Evolutionary conservation across 2,797 vertebrate genomes (phyloP), one percentile per base, ranked within the genome.

Genomic region (Heliangelus exortis): DNA sequence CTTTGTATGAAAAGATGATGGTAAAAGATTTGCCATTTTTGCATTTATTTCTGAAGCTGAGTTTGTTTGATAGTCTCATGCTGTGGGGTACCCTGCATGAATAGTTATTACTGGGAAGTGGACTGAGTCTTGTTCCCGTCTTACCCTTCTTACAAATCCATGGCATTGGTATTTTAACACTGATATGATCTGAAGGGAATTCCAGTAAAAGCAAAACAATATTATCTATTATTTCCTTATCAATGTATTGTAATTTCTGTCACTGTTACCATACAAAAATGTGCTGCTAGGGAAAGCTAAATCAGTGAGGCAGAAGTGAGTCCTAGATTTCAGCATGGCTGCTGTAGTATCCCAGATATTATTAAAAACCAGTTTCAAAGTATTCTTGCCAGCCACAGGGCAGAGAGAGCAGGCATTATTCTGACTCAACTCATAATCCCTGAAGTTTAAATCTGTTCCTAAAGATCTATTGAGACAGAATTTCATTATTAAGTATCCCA

Each of bases 391-490:
- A 79, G 80, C 69, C 51, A 62, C 81, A 61, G 84, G 66, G 57
- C 90, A 45, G 69, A 41, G 58, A 16, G 85, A 88, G 65, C 4
- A 22, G 94, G 48, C 34, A 76, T 67, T 71, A 67, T 90, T 91
- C 94, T 95, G 47, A 76, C 36, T 80, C 92, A 89, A 72, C 51
- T 90, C 47, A 31, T 78, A 92, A 72, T 77, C 66, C 66, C 78
- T 76, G 47, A 74, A 90, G 78, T 71, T 84, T 51, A 84, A 95
- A 92, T 89, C 74, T 66, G 54, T 48, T 82, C 39, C 78, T 75
- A 87, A 87, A 94, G 45, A 94, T 51, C 90, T 81, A 7, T 53
- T 61, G 62, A 95, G 83, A 63, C 41, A 95, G 93, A 84, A 80
- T 71, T 34, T 89, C 87, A 67, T 88, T 86, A 73, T 76, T 82